A percentile compares a stretch with the other conserved stretches of the same genome.
Evolutionary conservation across 2,113 vertebrate species (phyloP).

Genomic region (Stercorarius parasiticus): DNA sequence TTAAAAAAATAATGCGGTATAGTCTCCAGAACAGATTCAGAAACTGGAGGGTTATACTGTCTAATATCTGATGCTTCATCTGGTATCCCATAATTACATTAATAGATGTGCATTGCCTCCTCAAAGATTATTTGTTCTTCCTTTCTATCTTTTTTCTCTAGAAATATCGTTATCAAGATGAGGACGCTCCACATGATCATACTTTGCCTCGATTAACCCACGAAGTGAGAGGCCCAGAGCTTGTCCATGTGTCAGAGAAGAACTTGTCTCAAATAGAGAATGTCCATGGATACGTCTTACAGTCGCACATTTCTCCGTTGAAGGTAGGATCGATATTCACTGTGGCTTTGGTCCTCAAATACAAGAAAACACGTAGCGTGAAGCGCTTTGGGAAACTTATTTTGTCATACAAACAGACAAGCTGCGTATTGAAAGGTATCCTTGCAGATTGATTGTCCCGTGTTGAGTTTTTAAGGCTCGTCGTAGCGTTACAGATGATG

Average conservation of each 20-base stretch:
- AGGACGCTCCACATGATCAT: conserved; percentile 87
- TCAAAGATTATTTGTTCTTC: neutral
- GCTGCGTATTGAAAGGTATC: neutral
- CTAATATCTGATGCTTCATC: neutral
- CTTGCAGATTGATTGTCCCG: neutral
- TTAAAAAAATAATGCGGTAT: neutral
- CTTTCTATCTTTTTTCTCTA: conserved; percentile 13
- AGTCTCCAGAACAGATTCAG: neutral
- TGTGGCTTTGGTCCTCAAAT: neutral
- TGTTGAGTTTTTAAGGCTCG: neutral
- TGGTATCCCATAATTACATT: neutral
- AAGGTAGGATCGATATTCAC: conserved; percentile 77
- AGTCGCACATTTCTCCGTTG: conserved; percentile 95
- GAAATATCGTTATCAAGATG: conserved; percentile 96
- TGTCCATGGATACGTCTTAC: conserved; percentile 94
- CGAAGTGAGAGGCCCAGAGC: conserved; percentile 88
- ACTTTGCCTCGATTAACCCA: conserved; percentile 89
- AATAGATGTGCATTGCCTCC: neutral
- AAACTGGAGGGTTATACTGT: rapidly evolving
- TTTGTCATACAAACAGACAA: neutral
- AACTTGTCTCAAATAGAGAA: conserved; percentile 97
- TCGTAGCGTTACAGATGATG: neutral
- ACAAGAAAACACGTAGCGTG: rapidly evolving
- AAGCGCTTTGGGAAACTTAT: neutral
- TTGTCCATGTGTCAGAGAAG: conserved; percentile 96